A percentile compares a stretch with the other conserved stretches of the same genome.
Evolutionary conservation across 2,113 vertebrate species (phyloP).

Genomic region (Meriones unguiculatus): DNA sequence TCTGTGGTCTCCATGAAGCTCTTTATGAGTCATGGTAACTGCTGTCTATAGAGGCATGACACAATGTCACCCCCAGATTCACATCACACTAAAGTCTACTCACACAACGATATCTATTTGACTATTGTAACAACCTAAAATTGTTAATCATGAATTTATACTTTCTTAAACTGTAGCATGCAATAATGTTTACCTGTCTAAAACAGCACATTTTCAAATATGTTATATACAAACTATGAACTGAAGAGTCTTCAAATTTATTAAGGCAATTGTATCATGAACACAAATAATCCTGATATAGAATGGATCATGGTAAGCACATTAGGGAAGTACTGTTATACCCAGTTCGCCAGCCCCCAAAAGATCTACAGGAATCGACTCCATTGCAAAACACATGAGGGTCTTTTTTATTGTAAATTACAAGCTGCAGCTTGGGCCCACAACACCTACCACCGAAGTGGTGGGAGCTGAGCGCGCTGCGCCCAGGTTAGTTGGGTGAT

Average conservation of each 20-base stretch:
- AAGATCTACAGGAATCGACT: no score
- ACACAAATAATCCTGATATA: background rate
- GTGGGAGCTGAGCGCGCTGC: no score
- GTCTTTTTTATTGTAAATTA: no score
- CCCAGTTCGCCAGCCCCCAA: no score
- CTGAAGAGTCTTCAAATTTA: background rate
- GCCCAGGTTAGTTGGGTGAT: no score
- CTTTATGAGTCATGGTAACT: background rate
- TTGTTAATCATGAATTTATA: background rate
- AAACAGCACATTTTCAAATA: background rate
- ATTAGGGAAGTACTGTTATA: background rate
- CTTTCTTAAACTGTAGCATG: background rate
- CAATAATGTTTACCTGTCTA: background rate
- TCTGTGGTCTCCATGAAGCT: rapidly evolving
- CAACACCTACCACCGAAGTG: no score
- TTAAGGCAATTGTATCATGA: background rate
- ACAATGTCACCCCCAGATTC: background rate
- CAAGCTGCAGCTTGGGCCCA: no score
- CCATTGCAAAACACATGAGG: no score
- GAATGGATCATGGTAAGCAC: background rate
- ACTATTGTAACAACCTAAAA: background rate
- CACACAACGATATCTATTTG: background rate
- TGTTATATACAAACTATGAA: background rate
- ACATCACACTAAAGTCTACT: background rate
- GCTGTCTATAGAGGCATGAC: no score